A percentile compares a stretch with the other conserved stretches of the same genome.
Conservation (phyloP, 2,888 invertebrate species). For the Autographa gamma region DNA sequence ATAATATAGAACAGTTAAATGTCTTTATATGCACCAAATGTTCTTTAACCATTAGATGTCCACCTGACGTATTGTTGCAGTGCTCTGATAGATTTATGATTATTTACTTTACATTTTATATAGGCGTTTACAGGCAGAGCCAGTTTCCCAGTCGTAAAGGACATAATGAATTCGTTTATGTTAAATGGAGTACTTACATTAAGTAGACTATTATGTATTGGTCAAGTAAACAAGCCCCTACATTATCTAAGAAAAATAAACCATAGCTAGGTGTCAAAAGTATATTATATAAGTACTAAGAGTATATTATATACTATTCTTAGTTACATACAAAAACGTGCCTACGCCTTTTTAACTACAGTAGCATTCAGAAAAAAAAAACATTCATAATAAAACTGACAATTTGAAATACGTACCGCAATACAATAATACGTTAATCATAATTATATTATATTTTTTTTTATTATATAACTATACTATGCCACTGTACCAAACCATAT, state of each 20-base stretch:
- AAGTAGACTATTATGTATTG: constrained; percentile 23
- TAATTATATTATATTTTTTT: too few species aligned
- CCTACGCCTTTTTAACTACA: not conserved
- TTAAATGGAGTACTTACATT: constrained; percentile 20
- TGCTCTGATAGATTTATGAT: constrained; percentile 41
- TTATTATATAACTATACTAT: too few species aligned
- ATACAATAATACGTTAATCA: too few species aligned
- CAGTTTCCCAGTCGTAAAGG: constrained; percentile 7
- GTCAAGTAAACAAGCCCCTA: constrained; percentile 11
- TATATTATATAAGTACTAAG: too few species aligned
- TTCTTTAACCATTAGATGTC: constrained; percentile 24
- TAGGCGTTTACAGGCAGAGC: constrained; percentile 8
- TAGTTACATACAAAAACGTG: too few species aligned
- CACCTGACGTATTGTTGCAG: constrained; percentile 31
- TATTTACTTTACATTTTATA: constrained; percentile 38
- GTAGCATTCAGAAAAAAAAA: not conserved
- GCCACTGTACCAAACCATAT: too few species aligned
- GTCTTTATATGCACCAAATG: constrained; percentile 51
- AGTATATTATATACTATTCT: too few species aligned
- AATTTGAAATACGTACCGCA: too few species aligned
- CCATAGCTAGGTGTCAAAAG: too few species aligned
- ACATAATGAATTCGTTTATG: constrained; percentile 41
- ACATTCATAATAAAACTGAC: too few species aligned
- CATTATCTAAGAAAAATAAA: too few species aligned
- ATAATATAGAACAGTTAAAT: constrained; percentile 36